Base-by-base conservation (phyloP, 2,113 vertebrate genomes). In the Megatriorchis doriae region DNA sequence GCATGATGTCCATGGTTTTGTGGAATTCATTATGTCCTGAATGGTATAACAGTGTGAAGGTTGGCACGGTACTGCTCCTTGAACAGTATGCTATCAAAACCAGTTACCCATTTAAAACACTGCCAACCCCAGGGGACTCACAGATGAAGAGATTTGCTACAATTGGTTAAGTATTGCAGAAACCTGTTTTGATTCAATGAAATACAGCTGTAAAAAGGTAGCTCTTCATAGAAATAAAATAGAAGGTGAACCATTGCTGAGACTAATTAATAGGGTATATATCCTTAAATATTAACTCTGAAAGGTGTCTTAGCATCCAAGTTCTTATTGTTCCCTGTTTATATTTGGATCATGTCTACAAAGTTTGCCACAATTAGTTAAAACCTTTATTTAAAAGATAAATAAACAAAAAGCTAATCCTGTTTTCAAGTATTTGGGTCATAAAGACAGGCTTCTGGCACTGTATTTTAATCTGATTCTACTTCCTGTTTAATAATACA, bases 1-100 rank as follows among this genome's bases (percentile, higher is more conserved):
- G 99, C 71, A 98, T 98, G 55, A 98, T 99, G 98, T 99, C 99
- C 6, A 97, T 99, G 68, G 99, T 99, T 94, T 97, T 99, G 79
- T 99, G 99, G 99, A 99, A 99, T 31, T 98, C 98, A 5, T 89
- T 99, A 47, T 99, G 99, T 97, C 98, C 98, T 8, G 97, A 99
- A n/a, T 99, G 99, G 98, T 99, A 99, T 92, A 98, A 98, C 95
- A 98, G 97, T 40, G 87, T 99, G 72, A 97, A 96, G 14, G 98
- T 99, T 66, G 99, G 99, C 92, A 98, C 98, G 0, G 99, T 99
- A 84, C 94, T 99, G 32, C 98, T 99, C 58, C 97, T 99, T 84
- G 98, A 99, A 75, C 96, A 99, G 81, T 99, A 99, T 38, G 79
- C 95, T 47, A 63, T 99, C 88, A 99, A 99, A 97, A 95, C 80